These are phyloP conservation scores for Riptortus pedestris DNA, from an alignment of 1,140 invertebrate genomes.

Conservation along the genomic window DNA sequence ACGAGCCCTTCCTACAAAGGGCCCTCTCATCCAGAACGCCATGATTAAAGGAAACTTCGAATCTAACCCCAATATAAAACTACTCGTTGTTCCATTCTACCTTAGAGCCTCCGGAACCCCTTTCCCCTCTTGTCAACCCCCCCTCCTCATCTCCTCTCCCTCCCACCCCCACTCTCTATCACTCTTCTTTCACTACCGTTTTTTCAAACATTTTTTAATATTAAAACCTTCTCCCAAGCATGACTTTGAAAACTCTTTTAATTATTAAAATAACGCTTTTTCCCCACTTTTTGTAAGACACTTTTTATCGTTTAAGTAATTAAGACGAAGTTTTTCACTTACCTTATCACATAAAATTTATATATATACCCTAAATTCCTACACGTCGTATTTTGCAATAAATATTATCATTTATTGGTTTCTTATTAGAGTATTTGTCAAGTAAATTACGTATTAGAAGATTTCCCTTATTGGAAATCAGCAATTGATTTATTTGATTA, in stretches of 20 bases:
- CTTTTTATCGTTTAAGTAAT: not conserved
- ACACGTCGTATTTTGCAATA: no score
- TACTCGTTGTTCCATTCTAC: slow-evolving; percentile 14
- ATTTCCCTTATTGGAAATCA: no score
- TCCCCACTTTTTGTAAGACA: not conserved
- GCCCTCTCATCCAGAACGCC: slow-evolving; percentile 7
- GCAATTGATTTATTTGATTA: no score
- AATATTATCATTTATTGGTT: no score
- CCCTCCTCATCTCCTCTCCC: not conserved
- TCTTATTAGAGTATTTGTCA: no score
- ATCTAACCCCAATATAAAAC: slow-evolving; percentile 18
- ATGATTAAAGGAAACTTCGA: slow-evolving; percentile 18
- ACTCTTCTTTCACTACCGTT: not conserved
- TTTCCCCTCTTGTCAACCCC: not conserved
- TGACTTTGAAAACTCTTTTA: slow-evolving; percentile 4
- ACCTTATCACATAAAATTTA: no score
- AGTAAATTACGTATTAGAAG: no score
- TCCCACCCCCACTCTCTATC: not conserved
- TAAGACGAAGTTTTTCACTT: no score
- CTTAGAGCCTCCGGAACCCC: not conserved
- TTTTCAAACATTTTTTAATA: not conserved
- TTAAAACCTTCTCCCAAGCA: not conserved
- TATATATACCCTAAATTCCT: no score
- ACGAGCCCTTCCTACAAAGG: slow-evolving; percentile 8
- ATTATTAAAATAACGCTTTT: not conserved